Conservation (phyloP, 2,888 invertebrate species). For the Diadegma fenestrale region DNA sequence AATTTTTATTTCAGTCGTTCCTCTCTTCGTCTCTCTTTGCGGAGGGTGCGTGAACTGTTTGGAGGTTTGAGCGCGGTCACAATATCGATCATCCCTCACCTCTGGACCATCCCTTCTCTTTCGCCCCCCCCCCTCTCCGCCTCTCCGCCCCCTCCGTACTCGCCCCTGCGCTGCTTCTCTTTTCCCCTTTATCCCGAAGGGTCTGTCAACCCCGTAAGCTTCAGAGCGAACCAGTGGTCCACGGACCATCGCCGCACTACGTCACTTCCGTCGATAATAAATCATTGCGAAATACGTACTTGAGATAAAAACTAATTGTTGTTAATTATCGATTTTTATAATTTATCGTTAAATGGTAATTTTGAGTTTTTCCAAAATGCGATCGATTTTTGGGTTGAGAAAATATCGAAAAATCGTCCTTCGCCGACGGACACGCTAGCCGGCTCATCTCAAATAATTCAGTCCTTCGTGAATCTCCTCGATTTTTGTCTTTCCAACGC, state of each 20-base stretch:
- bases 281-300: background rate
- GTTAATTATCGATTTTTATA: background rate
- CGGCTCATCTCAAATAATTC: constrained; percentile 52
- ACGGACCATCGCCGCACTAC: constrained; percentile 79
- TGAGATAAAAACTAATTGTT: background rate
- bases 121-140: background rate
- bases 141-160: constrained; percentile 33
- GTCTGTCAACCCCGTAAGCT: constrained; percentile 72
- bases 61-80: constrained; percentile 67
- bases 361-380: constrained; percentile 5
- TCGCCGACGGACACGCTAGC: constrained; percentile 47
- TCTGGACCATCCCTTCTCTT: constrained; percentile 61
- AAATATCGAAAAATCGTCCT: constrained; percentile 32
- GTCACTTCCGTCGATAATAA: constrained; percentile 72
- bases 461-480: background rate
- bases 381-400: background rate
- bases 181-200: constrained; percentile 55
- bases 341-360: background rate
- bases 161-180: constrained; percentile 17
- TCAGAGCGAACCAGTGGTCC: constrained; percentile 80
- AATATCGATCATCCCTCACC: constrained; percentile 70
- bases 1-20: constrained; percentile 12
- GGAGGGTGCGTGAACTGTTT: constrained; percentile 59
- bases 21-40: constrained; percentile 33
- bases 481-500: background rate